Evolutionary conservation across 1,140 invertebrate species (phyloP).

Genomic region (Psilanteris sp.): DNA sequence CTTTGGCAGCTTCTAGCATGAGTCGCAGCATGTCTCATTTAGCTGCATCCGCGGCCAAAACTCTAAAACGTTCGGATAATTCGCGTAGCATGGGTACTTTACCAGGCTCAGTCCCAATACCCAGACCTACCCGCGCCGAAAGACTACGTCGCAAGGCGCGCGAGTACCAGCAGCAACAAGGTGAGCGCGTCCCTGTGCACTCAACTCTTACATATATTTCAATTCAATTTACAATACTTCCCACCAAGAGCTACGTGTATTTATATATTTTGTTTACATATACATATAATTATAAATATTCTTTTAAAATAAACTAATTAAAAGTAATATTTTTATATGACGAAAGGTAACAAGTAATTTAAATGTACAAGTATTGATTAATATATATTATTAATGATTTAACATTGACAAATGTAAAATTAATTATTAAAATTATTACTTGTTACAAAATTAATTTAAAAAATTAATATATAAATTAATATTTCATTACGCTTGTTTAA

Average conservation of each 20-base stretch:
- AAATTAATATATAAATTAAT: too few relatives aligned
- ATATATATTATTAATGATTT: too few relatives aligned
- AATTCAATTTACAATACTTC: not conserved
- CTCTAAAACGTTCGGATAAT: conserved; percentile 77
- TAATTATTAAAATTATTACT: too few relatives aligned
- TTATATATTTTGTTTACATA: too few relatives aligned
- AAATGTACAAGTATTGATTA: too few relatives aligned
- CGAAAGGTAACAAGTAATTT: too few relatives aligned
- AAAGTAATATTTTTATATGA: too few relatives aligned
- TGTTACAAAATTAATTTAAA: too few relatives aligned
- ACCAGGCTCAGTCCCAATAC: conserved; percentile 74
- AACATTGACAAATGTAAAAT: too few relatives aligned
- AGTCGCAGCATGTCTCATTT: conserved; percentile 86
- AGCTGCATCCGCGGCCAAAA: conserved; percentile 77
- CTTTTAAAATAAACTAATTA: too few relatives aligned
- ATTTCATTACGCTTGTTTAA: too few relatives aligned
- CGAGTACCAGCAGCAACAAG: conserved; percentile 77
- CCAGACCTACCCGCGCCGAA: conserved; percentile 81
- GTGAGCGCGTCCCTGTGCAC: conserved; percentile 75
- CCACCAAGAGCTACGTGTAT: conserved; percentile 9
- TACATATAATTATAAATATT: too few relatives aligned
- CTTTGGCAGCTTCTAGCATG: conserved; percentile 80
- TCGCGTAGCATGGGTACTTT: conserved; percentile 81
- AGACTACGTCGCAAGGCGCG: conserved; percentile 80
- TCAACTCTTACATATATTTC: conserved; percentile 63